A percentile compares a stretch with the other conserved stretches of the same genome.
Conservation (phyloP, 2,888 invertebrate genomes). For the Iselma pallidipennis region DNA sequence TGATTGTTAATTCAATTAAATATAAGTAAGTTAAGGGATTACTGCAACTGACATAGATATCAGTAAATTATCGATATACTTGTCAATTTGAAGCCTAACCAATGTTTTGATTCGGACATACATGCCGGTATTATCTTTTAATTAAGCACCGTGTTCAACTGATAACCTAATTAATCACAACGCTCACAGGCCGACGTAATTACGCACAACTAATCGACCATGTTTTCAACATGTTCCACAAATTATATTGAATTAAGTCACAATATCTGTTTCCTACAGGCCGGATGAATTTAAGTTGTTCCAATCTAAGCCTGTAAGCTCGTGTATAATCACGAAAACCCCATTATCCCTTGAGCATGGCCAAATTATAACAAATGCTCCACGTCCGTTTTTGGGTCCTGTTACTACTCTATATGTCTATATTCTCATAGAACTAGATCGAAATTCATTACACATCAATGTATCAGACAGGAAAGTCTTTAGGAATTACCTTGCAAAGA, state of each 20-base stretch:
- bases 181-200: constrained; percentile 24
- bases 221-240: constrained; percentile 32
- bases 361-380: constrained; percentile 9
- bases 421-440: too few relatives aligned
- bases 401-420: not conserved
- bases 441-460: too few relatives aligned
- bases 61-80: constrained; percentile 18
- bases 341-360: constrained; percentile 12
- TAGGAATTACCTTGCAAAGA: too few relatives aligned
- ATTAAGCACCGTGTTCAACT: constrained; percentile 22
- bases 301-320: constrained; percentile 15
- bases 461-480: too few relatives aligned
- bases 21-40: too few relatives aligned
- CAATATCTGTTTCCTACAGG: constrained; percentile 31
- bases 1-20: too few relatives aligned
- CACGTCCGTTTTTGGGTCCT: constrained; percentile 5
- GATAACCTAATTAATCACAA: constrained; percentile 32
- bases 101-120: too few relatives aligned
- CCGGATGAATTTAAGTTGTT: constrained; percentile 19
- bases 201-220: constrained; percentile 31
- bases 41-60: too few relatives aligned
- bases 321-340: constrained; percentile 14
- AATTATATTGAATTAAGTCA: constrained; percentile 32
- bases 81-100: not conserved
- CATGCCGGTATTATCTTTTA: constrained; percentile 18